Conservation (phyloP, 2,797 vertebrate genomes). For the Calcarius lapponicus region DNA sequence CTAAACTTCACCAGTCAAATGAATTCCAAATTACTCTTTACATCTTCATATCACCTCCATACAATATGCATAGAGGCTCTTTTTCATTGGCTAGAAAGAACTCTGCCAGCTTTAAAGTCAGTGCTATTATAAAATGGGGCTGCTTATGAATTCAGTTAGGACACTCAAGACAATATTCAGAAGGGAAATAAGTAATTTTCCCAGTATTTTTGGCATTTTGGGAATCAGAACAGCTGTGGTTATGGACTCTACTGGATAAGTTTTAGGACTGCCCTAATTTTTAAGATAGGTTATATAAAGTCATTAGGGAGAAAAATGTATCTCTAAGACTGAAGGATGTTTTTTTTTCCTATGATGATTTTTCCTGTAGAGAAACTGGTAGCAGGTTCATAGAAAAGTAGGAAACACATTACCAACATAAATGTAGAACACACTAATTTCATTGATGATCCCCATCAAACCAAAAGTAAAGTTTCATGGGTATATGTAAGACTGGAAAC, state of each 20-base stretch:
- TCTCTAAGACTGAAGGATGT: background rate
- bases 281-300: background rate
- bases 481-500: background rate
- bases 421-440: background rate
- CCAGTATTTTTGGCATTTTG: background rate
- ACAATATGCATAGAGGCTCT: accelerated
- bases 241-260: background rate
- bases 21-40: background rate
- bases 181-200: background rate
- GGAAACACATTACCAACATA: background rate
- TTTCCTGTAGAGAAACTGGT: background rate
- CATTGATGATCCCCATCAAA: background rate
- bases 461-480: background rate
- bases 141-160: background rate
- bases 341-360: background rate
- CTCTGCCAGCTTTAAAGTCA: background rate
- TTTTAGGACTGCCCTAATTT: background rate
- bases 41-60: background rate
- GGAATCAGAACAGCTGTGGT: background rate
- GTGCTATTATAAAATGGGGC: background rate
- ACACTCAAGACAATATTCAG: background rate
- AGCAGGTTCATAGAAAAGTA: background rate
- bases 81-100: background rate
- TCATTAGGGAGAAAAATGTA: background rate
- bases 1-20: background rate